Base-by-base conservation (phyloP, 2,113 vertebrate genomes). In the Archocentrus centrarchus region DNA sequence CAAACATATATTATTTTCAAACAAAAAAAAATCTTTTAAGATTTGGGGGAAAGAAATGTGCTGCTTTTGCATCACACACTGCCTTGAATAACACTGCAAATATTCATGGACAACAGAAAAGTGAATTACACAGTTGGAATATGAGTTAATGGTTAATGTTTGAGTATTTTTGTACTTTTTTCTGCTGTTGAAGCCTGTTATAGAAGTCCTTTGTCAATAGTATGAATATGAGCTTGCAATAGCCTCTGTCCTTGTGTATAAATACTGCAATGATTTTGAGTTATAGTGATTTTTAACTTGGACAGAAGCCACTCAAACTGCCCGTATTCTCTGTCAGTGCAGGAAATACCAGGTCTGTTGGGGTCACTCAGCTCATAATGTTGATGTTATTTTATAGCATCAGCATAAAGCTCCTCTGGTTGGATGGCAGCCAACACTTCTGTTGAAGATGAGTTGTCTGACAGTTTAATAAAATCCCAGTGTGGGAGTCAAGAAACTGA, bases 381-480 rank as follows among this genome's bases (percentile, higher is more conserved):
- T 18, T 44, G 64, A 61, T 37, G 5, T 47, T 44, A 30, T 30
- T 82, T 9, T 8, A 53, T 82, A 37, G n/a, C 14, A 44, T 30
- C 10, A 17, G 53, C 70, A 60, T 41, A 41, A 27, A 68, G 64
- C 11, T 41, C 30, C 37, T 73, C 47, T 73, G 44, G 27, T 7
- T 82, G 75, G 80, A 64, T 3, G 3, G 59, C 57, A 37, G 47
- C 79, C 75, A 78, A 58, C 47, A 27, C 20, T 39, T 78, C 22
- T 15, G 3, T 11, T 47, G 62, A 86, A 47, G 61, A 73, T 15
- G 17, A 63, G 6, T 8, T 30, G 11, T 79, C 55, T 11, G 6
- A 53, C 20, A 55, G 62, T 61, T 75, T 9, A 15, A 30, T 58
- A 6, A 70, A 86, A 53, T 53, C 32, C n/a, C 5, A 11, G 73